Evolutionary conservation across 1,140 invertebrate genomes (phyloP).

Genomic region (Cecropterus lyciades): DNA sequence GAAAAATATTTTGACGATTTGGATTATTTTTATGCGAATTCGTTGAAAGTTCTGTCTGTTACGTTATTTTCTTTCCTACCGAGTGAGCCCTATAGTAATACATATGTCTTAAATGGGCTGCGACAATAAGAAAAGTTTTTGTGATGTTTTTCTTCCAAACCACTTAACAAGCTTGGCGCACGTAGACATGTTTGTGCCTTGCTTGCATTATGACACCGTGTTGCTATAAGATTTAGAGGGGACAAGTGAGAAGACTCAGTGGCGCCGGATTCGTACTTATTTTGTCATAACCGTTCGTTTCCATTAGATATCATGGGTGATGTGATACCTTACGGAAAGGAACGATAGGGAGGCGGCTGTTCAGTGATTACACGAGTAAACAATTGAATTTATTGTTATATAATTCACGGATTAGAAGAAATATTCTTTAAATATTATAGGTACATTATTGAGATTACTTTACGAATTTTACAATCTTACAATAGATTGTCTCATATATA

Average conservation of each 20-base stretch:
- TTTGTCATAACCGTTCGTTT: conserved; percentile 59
- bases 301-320: neutral
- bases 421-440: too few relatives aligned
- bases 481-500: too few relatives aligned
- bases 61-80: conserved; percentile 39
- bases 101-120: conserved; percentile 71
- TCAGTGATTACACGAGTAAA: conserved; percentile 16
- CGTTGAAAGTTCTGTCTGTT: neutral
- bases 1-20: conserved; percentile 26
- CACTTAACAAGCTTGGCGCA: conserved; percentile 83
- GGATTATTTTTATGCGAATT: conserved; percentile 17
- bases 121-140: conserved; percentile 82
- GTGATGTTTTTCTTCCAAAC: conserved; percentile 84
- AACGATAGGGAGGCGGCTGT: conserved; percentile 7
- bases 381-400: conserved; percentile 1
- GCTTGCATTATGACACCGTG: conserved; percentile 83
- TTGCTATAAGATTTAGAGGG: conserved; percentile 81
- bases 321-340: conserved; percentile 18
- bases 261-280: conserved; percentile 67
- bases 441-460: too few relatives aligned
- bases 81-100: conserved; percentile 31
- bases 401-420: neutral
- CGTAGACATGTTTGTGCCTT: conserved; percentile 81
- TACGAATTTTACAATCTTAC: too few relatives aligned
- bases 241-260: conserved; percentile 72